A percentile compares a stretch with the other conserved stretches of the same genome.
phyloP scores from a whole-genome alignment of 2,113 vertebrate species.

The Paedocypris sp. region DNA sequence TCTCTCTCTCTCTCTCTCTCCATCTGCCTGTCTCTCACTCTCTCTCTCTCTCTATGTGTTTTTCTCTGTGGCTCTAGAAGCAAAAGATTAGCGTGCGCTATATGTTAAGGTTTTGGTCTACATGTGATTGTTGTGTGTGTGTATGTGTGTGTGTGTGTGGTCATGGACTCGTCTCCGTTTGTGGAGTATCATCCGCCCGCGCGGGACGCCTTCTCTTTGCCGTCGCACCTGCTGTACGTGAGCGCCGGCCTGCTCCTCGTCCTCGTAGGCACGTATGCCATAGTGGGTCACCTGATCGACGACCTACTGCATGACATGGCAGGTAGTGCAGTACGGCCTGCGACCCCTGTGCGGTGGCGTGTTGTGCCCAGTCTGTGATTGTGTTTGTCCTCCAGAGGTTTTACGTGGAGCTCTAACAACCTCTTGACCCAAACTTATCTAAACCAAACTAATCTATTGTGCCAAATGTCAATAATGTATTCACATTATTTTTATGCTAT shows the following conservation, averaged over 20 bases:
- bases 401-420: no score
- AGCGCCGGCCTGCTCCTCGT: conserved; percentile 64
- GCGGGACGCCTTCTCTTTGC: conserved; percentile 44
- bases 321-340: conserved; percentile 53
- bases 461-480: no score
- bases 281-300: conserved; percentile 83
- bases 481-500: no score
- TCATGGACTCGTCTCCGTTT: conserved; percentile 49
- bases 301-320: conserved; percentile 79
- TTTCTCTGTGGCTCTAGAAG: no score
- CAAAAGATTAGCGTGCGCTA: conserved; percentile 40
- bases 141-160: no score
- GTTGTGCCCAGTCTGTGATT: background rate
- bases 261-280: conserved; percentile 70
- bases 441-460: no score
- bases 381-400: no score
- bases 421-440: no score
- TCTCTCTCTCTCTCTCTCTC: conserved; percentile 1
- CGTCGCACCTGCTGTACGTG: conserved; percentile 47
- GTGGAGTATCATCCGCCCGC: conserved; percentile 53
- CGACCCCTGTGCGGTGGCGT: background rate
- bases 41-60: background rate
- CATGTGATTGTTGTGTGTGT: no score
- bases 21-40: conserved; percentile 12
- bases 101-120: no score